Conservation (phyloP, 2,888 invertebrate species). For the Mycalesis mineus region DNA sequence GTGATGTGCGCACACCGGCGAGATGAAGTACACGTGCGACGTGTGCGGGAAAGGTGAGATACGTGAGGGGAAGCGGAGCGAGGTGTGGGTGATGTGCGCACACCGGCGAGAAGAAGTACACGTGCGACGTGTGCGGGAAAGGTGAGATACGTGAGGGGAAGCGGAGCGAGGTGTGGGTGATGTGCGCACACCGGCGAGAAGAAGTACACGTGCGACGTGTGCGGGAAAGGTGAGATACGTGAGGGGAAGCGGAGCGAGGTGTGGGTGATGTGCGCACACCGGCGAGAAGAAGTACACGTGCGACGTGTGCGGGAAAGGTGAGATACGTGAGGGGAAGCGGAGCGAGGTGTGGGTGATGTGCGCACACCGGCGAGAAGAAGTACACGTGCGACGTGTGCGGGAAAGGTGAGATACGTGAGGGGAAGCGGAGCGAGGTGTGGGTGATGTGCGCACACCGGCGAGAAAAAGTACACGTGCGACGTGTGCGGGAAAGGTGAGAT, state of each 20-base stretch:
- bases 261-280: constrained; percentile 61
- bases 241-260: too few relatives aligned
- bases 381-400: constrained; percentile 68
- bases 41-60: constrained; percentile 57
- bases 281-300: constrained; percentile 61
- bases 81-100: too few relatives aligned
- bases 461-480: constrained; percentile 66
- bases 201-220: constrained; percentile 69
- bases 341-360: too few relatives aligned
- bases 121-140: constrained; percentile 60
- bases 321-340: not conserved
- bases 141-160: constrained; percentile 41
- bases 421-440: too few relatives aligned
- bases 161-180: too few relatives aligned
- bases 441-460: constrained; percentile 67
- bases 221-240: constrained; percentile 56
- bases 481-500: constrained; percentile 57
- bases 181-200: constrained; percentile 76
- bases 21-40: constrained; percentile 73
- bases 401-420: constrained; percentile 54
- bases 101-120: constrained; percentile 57
- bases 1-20: constrained; percentile 73
- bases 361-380: constrained; percentile 75
- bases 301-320: constrained; percentile 61
- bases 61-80: too few relatives aligned